phyloP scores from a whole-genome alignment of 2,888 invertebrate genomes.

The Epistrophella euchroma region DNA sequence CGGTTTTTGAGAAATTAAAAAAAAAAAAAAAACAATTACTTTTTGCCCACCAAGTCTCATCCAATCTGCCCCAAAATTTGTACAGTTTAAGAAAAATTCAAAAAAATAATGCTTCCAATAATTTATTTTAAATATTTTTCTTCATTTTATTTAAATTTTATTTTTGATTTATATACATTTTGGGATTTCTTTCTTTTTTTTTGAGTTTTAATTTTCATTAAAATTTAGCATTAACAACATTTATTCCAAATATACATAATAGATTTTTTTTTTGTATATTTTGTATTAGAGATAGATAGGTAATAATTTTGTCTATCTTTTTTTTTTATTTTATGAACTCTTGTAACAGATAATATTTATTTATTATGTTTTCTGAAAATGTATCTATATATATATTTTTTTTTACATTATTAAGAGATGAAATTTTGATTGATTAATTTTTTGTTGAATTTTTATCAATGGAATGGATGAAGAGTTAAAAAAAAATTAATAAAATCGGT shows the following conservation, averaged over 20 bases:
- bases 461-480: not conserved
- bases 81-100: not conserved
- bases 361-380: slow-evolving; percentile 43
- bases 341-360: slow-evolving; percentile 64
- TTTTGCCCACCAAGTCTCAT: no score
- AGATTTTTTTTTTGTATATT: slow-evolving; percentile 16
- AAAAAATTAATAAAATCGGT: slow-evolving; percentile 2
- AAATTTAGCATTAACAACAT: slow-evolving; percentile 76
- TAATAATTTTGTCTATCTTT: slow-evolving; percentile 44
- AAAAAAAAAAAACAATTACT: no score
- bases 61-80: no score
- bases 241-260: slow-evolving; percentile 75
- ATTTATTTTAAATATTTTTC: slow-evolving; percentile 71
- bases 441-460: not conserved
- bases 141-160: slow-evolving; percentile 70
- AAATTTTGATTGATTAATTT: slow-evolving; percentile 35
- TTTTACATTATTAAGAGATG: slow-evolving; percentile 52
- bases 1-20: no score
- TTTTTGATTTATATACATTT: slow-evolving; percentile 70
- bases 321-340: slow-evolving; percentile 42
- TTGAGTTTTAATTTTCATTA: slow-evolving; percentile 58
- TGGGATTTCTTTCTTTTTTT: slow-evolving; percentile 34
- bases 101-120: slow-evolving; percentile 68
- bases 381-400: slow-evolving; percentile 32
- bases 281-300: slow-evolving; percentile 36